Evolutionary conservation across 2,113 vertebrate species (phyloP).

Genomic region (Hemibagrus wyckioides): DNA sequence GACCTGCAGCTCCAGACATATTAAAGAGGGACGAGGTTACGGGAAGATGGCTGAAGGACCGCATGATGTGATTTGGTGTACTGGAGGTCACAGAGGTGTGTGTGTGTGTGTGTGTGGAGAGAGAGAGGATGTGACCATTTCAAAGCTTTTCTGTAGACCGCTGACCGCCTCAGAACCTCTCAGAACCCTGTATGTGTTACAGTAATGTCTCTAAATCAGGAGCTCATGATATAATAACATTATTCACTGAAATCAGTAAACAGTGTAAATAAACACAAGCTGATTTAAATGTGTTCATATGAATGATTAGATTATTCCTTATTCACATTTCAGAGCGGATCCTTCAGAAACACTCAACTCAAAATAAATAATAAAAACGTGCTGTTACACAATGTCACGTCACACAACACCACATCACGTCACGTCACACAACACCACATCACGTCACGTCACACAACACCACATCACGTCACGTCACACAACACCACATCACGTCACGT

Average conservation of each 20-base stretch:
- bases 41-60: background rate
- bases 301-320: too few species aligned
- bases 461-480: too few species aligned
- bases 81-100: conserved; percentile 19
- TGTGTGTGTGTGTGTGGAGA: background rate
- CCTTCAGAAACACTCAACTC: too few species aligned
- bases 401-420: too few species aligned
- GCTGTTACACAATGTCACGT: background rate
- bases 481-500: background rate
- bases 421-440: too few species aligned
- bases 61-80: conserved; percentile 9
- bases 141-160: background rate
- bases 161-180: background rate
- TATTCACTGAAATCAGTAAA: too few species aligned
- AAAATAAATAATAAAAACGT: background rate
- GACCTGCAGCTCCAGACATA: conserved; percentile 29
- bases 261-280: too few species aligned
- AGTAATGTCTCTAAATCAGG: background rate
- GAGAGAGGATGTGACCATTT: background rate
- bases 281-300: background rate
- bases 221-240: too few species aligned
- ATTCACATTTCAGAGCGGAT: too few species aligned
- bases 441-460: too few species aligned
- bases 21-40: conserved; percentile 32
- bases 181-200: background rate